Percentiles rank a stretch among this genome's conserved stretches.
phyloP scores from a whole-genome alignment of 2,113 vertebrate genomes.

The Calyptommatus sinebrachiatus region DNA sequence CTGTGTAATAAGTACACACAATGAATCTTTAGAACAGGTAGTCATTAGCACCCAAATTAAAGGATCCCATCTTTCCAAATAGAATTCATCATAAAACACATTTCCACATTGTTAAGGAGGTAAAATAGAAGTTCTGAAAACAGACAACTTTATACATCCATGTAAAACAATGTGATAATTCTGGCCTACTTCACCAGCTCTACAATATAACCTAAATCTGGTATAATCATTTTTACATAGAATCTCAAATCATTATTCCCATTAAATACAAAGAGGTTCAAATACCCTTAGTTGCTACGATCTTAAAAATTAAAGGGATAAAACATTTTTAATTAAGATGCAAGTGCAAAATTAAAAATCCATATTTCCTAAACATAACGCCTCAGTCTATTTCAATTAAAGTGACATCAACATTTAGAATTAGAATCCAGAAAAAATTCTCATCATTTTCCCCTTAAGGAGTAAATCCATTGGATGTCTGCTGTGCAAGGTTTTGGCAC shows the following conservation, averaged over 20 bases:
- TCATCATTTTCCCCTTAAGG: background rate
- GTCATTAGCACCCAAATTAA: conserved; percentile 33
- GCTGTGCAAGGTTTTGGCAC: background rate
- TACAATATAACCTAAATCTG: conserved; percentile 1
- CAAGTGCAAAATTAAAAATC: background rate
- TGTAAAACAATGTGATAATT: background rate
- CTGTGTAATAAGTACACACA: background rate
- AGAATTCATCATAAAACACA: background rate
- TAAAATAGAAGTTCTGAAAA: background rate
- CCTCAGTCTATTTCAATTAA: too few relatives aligned
- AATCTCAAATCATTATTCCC: background rate
- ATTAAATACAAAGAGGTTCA: background rate
- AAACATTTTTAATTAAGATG: background rate
- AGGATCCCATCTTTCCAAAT: background rate
- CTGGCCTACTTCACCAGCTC: background rate
- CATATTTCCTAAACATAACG: background rate
- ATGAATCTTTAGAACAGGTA: background rate
- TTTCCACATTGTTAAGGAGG: conserved; percentile 11
- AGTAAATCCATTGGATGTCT: background rate
- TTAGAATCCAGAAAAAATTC: background rate
- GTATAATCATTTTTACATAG: conserved; percentile 1
- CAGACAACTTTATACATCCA: background rate
- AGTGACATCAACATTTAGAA: background rate
- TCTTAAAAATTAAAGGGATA: background rate
- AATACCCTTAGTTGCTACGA: background rate